Conservation (phyloP, 2,113 vertebrate genomes). For the Trinectes maculatus region DNA sequence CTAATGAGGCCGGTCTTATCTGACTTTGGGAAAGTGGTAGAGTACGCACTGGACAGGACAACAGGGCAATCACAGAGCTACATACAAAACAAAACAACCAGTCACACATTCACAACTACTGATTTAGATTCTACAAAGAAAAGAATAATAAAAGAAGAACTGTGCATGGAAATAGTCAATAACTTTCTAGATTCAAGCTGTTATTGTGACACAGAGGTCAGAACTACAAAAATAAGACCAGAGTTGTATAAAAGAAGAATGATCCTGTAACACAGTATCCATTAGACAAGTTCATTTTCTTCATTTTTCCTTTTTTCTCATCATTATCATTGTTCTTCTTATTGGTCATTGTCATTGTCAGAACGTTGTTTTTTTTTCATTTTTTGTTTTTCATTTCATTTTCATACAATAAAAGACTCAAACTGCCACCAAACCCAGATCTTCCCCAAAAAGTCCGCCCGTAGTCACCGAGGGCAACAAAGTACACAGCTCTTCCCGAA, state of each 20-base stretch:
- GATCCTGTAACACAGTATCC: not conserved
- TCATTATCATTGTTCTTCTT: constrained; percentile 37
- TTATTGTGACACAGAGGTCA: not conserved
- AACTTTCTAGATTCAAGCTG: not conserved
- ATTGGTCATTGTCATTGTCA: constrained; percentile 31
- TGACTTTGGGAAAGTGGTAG: no score
- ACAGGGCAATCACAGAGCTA: no score
- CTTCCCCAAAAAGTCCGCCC: constrained; percentile 80
- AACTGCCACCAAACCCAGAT: constrained; percentile 84
- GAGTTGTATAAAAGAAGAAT: constrained; percentile 19
- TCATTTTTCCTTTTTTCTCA: constrained; percentile 29
- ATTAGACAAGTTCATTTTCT: not conserved
- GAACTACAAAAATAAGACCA: not conserved
- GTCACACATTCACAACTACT: no score
- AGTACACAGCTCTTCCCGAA: constrained; percentile 77
- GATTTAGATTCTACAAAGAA: no score
- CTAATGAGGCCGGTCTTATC: no score
- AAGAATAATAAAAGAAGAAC: no score
- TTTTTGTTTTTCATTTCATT: constrained; percentile 67
- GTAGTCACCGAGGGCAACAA: constrained; percentile 81
- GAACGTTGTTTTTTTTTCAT: no score
- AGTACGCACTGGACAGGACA: no score
- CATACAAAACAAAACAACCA: no score
- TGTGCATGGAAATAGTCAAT: no score
- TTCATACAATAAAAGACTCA: constrained; percentile 86